Conservation (phyloP, 2,797 vertebrate species). For the Chelon auratus region DNA sequence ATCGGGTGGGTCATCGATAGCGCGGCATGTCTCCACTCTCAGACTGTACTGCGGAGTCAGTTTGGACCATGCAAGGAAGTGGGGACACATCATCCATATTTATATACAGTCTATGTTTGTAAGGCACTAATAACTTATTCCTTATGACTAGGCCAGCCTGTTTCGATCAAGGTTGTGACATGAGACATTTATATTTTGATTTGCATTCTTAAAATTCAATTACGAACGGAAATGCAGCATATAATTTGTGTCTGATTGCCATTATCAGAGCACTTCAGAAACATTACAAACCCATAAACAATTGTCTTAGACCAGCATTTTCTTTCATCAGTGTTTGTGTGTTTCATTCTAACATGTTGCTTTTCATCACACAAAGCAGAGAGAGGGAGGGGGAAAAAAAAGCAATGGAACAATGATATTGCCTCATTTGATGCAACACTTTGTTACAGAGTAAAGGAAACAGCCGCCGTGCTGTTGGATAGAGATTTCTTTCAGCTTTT, state of each 20-base stretch:
- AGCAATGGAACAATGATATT: slow-evolving; percentile 18
- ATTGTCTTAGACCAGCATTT: not conserved
- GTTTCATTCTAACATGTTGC: slow-evolving; percentile 8
- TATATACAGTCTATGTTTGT: too few relatives aligned
- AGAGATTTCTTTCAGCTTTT: slow-evolving; percentile 40
- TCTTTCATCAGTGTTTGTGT: slow-evolving; percentile 30
- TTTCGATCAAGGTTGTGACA: too few relatives aligned
- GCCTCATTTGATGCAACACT: slow-evolving; percentile 28
- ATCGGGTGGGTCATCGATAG: too few relatives aligned
- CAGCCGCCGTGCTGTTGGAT: slow-evolving; percentile 6
- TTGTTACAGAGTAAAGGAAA: slow-evolving; percentile 27
- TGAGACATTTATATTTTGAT: too few relatives aligned
- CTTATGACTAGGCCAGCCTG: too few relatives aligned
- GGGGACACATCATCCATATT: too few relatives aligned
- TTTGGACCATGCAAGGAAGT: too few relatives aligned
- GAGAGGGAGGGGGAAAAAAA: not conserved
- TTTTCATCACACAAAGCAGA: slow-evolving; percentile 31
- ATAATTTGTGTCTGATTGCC: slow-evolving; percentile 1
- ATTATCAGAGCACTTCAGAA: not conserved
- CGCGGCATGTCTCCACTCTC: too few relatives aligned
- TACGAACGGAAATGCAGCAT: too few relatives aligned
- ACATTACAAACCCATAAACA: not conserved
- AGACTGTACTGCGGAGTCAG: too few relatives aligned
- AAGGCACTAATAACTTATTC: too few relatives aligned
- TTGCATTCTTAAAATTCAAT: too few relatives aligned